Base-by-base conservation (phyloP, 2,888 invertebrate species). In the Rotaria socialis region DNA sequence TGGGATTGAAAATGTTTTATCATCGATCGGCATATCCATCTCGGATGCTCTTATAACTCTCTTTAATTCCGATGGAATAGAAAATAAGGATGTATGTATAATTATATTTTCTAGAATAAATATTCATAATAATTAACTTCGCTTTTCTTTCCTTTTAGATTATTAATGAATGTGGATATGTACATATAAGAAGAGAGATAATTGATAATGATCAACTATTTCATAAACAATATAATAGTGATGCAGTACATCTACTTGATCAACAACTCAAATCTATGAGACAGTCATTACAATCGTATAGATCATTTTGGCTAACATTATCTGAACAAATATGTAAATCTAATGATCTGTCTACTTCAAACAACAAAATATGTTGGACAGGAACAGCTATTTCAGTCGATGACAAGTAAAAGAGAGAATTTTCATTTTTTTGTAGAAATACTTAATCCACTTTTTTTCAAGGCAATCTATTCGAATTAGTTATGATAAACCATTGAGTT, bases 401-500 rank as follows among this genome's bases (percentile, higher is more conserved):
- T 43, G 35, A 47, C 47, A 80, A 8, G 80, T 47, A 80, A 19
- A n/a, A 14, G 24, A 41, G 8, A 41, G 8, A 24, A 24, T 24
- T 43, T 6, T 22, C 22, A 11, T 80, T 43, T n/a, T 43, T 43
- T 22, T 8, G 0, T 47, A 80, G 35, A 10, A 35, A 16, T 11
- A 5, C 1, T 43, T 35, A 3, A 19, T 8, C 2, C 3, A 16
- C 24, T 43, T 47, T 80, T 16, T 47, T 47, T 80, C 4, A 47
- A 80, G 43, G 8, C 47, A 43, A 47, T 0, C 19, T 2, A 80
- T n/a, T 14, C 2, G 24, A 47, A 24, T 2, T 80, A 43, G 24
- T 43, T 80, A 47, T 80, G 80, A 80, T 80, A 80, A 80, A 47
- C 80, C 80, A n/a, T 80, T 80, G n/a, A 80, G 47, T 47, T 80